Conservation (phyloP, 2,888 invertebrate species). For the Melanchra persicariae region DNA sequence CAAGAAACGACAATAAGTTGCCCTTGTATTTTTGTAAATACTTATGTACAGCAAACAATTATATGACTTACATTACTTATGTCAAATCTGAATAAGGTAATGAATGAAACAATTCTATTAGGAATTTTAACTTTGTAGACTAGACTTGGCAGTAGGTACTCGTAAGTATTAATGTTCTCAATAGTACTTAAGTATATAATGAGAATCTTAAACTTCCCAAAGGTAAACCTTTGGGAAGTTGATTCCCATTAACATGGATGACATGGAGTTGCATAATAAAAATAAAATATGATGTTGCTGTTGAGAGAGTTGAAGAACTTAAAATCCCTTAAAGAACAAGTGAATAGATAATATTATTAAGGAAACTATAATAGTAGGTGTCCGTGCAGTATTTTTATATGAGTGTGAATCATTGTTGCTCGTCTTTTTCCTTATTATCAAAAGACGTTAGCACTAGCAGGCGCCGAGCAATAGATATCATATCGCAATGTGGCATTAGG, state of each 20-base stretch:
- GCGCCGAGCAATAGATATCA: slow-evolving; percentile 26
- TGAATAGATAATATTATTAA: background rate
- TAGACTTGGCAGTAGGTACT: too few relatives aligned
- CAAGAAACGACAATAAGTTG: slow-evolving; percentile 23
- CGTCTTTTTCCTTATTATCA: slow-evolving; percentile 38
- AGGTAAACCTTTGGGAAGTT: too few relatives aligned
- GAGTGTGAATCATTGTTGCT: slow-evolving; percentile 16
- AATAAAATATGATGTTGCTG: too few relatives aligned
- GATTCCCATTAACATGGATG: too few relatives aligned
- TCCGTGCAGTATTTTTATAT: slow-evolving; percentile 24
- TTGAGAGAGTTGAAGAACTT: too few relatives aligned
- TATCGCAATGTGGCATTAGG: slow-evolving; percentile 21
- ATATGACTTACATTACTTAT: background rate
- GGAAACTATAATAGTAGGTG: background rate
- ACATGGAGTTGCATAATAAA: too few relatives aligned
- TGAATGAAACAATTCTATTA: slow-evolving; percentile 11
- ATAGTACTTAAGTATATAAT: too few relatives aligned
- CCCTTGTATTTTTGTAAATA: slow-evolving; percentile 34
- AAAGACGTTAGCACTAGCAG: slow-evolving; percentile 26
- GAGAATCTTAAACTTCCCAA: too few relatives aligned
- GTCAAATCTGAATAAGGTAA: slow-evolving; percentile 1
- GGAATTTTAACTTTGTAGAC: background rate
- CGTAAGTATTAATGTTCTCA: too few relatives aligned
- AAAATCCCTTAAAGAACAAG: background rate
- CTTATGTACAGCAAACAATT: slow-evolving; percentile 10